Conservation (phyloP, 2,113 vertebrate species). For the Rhizomys pruinosus region DNA sequence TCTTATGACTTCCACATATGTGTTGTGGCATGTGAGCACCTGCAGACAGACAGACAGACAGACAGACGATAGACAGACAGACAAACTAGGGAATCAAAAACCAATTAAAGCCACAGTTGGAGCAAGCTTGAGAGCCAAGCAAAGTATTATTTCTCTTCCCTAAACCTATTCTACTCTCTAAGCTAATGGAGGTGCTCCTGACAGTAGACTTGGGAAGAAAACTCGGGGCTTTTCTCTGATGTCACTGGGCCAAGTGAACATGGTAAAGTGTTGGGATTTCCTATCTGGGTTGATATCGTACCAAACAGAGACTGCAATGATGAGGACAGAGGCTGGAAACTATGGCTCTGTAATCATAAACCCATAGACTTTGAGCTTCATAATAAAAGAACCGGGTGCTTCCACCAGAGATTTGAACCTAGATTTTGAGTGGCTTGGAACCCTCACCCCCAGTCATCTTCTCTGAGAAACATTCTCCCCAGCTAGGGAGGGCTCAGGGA, state of each 20-base stretch:
- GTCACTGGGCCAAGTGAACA: background rate
- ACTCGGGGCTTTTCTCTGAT: background rate
- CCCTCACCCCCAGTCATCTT: background rate
- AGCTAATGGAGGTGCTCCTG: no score
- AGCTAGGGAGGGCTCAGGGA: background rate
- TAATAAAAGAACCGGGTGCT: background rate
- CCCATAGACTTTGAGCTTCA: background rate
- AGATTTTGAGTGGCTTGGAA: background rate
- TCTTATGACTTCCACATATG: no score
- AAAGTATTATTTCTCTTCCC: no score
- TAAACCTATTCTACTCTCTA: no score
- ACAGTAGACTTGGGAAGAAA: no score
- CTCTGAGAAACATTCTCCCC: background rate
- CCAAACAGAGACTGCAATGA: no score
- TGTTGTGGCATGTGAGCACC: background rate
- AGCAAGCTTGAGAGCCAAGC: no score
- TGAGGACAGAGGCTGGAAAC: background rate
- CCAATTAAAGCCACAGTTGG: no score
- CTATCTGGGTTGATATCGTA: background rate
- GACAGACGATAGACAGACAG: fast-evolving
- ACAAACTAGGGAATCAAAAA: no score
- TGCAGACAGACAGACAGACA: background rate
- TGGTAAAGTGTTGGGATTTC: background rate
- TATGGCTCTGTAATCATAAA: background rate
- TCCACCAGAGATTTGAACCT: background rate